A percentile compares a stretch with the other conserved stretches of the same genome.
Conservation (phyloP, 1,140 invertebrate genomes). For the Episyrphus balteatus region DNA sequence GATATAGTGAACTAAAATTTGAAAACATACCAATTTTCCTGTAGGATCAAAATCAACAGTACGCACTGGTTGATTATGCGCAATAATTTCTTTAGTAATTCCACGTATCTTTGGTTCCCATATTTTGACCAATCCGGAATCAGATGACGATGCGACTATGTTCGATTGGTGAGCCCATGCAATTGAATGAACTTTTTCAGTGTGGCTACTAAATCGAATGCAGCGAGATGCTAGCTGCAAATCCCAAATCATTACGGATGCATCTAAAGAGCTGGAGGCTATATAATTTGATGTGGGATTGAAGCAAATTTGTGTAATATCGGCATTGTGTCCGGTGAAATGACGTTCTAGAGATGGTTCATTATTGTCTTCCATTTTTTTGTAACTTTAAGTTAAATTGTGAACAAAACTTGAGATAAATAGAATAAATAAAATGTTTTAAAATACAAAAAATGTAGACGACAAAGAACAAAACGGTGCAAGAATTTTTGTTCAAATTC, state of each 20-base stretch:
- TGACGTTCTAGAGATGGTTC: constrained; percentile 63
- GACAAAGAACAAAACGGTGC: too few species aligned
- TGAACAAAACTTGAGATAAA: too few species aligned
- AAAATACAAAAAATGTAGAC: too few species aligned
- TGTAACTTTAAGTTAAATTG: too few species aligned
- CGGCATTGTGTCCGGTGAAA: constrained; percentile 65
- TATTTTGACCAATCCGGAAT: constrained; percentile 69
- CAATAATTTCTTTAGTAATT: constrained; percentile 60
- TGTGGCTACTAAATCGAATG: constrained; percentile 54
- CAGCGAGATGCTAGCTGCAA: constrained; percentile 49
- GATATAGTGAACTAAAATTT: not conserved
- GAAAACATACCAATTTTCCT: constrained; percentile 45
- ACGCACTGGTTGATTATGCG: constrained; percentile 65
- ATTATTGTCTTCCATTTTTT: not conserved
- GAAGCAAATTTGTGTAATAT: constrained; percentile 63
- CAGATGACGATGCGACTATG: constrained; percentile 69
- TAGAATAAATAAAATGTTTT: too few species aligned
- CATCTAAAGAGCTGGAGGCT: constrained; percentile 65
- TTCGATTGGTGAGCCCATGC: constrained; percentile 70
- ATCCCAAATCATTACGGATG: constrained; percentile 71
- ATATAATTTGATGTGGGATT: constrained; percentile 64
- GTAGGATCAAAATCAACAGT: constrained; percentile 73
- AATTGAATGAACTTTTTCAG: constrained; percentile 51
- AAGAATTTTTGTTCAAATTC: too few species aligned
- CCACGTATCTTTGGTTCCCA: constrained; percentile 77